Base-by-base conservation (phyloP, 2,113 vertebrate genomes). In the Leptodactylus fuscus region DNA sequence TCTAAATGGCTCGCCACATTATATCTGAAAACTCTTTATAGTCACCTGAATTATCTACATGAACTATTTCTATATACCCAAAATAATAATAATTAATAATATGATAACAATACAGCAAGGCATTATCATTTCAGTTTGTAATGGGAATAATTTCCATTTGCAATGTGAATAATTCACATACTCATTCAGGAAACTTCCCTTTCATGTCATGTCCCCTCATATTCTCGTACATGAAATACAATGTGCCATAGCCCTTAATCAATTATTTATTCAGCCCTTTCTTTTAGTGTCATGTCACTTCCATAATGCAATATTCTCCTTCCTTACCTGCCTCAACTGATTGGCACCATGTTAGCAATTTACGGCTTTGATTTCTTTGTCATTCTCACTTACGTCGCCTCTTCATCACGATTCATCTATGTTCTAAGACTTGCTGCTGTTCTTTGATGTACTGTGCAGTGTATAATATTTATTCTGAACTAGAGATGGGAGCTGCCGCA, bases 381-480 rank as follows among this genome's bases (percentile, higher is more conserved):
- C 58, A 60, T 85, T 67, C 32, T 36, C 22, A 51, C 82, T 85
- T 38, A 34, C 24, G 20, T 55, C 46, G 29, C 44, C 22, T 49
- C 55, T 62, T 85, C 53, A 75, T 85, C 73, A 48, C 15, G 29
- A 78, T 67, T 77, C 49, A 29, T 67, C 55, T 46, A 36, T 67
- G 24, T 85, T 85, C 58, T 77, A 24, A 44, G 71, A 18, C 41
- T 44, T 46, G 71, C 82, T 83, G 70, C 51, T 16, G 51, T 36
- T 51, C 73, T 85, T 85, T 85, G 55, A 77, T 65, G 71, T 85
- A 58, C 11, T 44, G 53, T 51, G 58, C 38, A 67, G 27, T 38
- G 27, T 48, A 48, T 76, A 22, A 48, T 76, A 85, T 85, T 85
- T 85, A 62, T 85, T 85, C 58, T 36, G 41, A 83, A 9, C 73